phyloP scores from a whole-genome alignment of 2,797 vertebrate species.

The Thamnophis elegans region DNA sequence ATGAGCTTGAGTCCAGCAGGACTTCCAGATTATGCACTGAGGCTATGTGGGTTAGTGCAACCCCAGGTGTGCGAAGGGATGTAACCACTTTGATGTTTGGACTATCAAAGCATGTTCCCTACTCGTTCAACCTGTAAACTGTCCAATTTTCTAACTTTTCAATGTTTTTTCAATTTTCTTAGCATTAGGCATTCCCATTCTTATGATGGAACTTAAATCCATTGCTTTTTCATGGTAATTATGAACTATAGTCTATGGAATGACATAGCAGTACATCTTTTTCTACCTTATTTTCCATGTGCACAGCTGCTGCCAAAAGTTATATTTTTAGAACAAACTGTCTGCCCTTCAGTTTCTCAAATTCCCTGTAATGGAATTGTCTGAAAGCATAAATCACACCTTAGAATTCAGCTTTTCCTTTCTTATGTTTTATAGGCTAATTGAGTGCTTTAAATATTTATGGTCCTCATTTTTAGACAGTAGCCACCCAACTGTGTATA shows the following conservation, averaged over 20 bases:
- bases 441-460: constrained; percentile 25
- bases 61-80: background rate
- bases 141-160: background rate
- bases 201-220: background rate
- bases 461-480: constrained; percentile 30
- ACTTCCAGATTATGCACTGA: background rate
- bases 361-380: constrained; percentile 19
- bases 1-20: background rate
- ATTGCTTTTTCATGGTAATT: background rate
- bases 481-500: constrained; percentile 22
- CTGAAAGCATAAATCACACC: constrained; percentile 21
- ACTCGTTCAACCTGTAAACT: background rate
- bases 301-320: background rate
- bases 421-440: constrained; percentile 26
- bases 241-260: background rate
- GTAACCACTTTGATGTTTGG: background rate
- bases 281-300: background rate
- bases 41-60: background rate
- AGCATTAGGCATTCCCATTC: background rate
- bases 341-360: constrained; percentile 14
- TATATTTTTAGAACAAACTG: constrained; percentile 20
- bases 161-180: background rate
- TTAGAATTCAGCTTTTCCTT: constrained; percentile 2
- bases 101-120: background rate
- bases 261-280: background rate